These are phyloP conservation scores for Silurus glanis DNA, from an alignment of 2,113 vertebrate genomes.

Conservation along the genomic window DNA sequence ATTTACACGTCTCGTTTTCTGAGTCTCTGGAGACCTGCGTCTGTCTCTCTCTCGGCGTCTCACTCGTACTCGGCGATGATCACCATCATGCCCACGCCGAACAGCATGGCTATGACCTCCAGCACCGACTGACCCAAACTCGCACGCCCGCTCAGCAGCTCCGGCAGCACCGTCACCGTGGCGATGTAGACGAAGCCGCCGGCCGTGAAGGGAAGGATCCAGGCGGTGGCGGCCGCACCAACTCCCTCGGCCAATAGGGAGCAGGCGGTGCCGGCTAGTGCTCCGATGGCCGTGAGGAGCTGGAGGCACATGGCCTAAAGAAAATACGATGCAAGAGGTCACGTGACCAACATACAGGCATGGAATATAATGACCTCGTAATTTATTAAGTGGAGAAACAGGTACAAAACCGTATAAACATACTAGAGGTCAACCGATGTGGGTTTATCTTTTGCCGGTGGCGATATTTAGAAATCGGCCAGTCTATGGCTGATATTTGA, in stretches of 20 bases:
- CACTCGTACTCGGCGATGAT: slow-evolving; percentile 86
- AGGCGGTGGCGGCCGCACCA: slow-evolving; percentile 79
- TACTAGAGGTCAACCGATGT: too few relatives aligned
- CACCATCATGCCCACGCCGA: slow-evolving; percentile 89
- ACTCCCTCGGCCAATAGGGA: slow-evolving; percentile 86
- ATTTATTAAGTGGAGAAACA: too few relatives aligned
- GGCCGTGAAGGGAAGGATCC: slow-evolving; percentile 90
- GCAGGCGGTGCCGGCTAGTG: slow-evolving; percentile 83
- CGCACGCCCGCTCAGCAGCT: slow-evolving; percentile 81
- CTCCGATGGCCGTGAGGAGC: slow-evolving; percentile 85
- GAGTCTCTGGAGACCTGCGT: slow-evolving; percentile 4
- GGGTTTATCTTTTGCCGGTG: too few relatives aligned
- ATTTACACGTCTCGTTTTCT: neutral
- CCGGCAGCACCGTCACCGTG: slow-evolving; percentile 87
- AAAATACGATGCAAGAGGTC: neutral
- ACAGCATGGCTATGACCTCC: slow-evolving; percentile 83
- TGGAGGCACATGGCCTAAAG: slow-evolving; percentile 88
- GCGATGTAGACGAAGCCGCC: slow-evolving; percentile 92
- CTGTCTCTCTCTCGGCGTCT: slow-evolving; percentile 37
- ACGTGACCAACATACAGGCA: neutral
- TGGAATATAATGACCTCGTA: neutral
- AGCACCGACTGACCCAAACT: slow-evolving; percentile 80
- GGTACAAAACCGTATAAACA: too few relatives aligned
- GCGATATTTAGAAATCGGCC: too few relatives aligned
- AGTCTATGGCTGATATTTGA: too few relatives aligned